Evolutionary conservation across 2,797 vertebrate species (phyloP), one percentile per base, ranked within the genome.

Genomic region (Hypotaenidia okinawae): DNA sequence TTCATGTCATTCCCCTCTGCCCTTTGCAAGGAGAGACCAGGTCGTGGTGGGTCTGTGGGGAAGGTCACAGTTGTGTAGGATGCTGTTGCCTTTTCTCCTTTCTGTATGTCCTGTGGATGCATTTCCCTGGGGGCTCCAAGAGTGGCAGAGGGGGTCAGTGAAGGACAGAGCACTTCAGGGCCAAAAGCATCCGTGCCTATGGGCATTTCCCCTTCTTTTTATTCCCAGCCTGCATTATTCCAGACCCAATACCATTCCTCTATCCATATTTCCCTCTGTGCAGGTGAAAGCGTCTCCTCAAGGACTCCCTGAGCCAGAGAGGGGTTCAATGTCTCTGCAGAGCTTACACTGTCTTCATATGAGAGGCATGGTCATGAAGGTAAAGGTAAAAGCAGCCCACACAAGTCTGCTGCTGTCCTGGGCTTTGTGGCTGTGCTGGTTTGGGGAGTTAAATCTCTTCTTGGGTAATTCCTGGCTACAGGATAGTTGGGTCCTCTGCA

Each of bases 381-480:
- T 49, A 57, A 67, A 33, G 30, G 35, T 64, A 32, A 74, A 90
- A 90, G 19, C 63, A 85, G 33, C 28, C 33, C 33, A 25, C 32
- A 24, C 16, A 54, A 67, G n/a, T 61, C 15, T 43, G 5, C 47
- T 85, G 27, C 23, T 47, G 2, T 19, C 33, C 25, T 22, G 63
- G 28, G 11, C 61, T 61, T 58, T 62, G 32, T 35, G 57, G 22
- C 69, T 25, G 4, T 70, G n/a, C 39, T 82, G 55, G 8, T 88
- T 41, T 83, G 27, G 6, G 22, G 64, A 37, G 37, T 37, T 37
- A 37, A 37, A 37, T 37, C 27, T 74, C 64, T 57, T 75, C 74
- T 70, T 72, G 88, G 81, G 61, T 87, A 45, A 92, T 89, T 94
- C n/a, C 86, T 94, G 91, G 84, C 91, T 77, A 9, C 25, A n/a